Evolutionary conservation across 64 coral and sea anemone genomes (phyloP).

Genomic region (Hydrozoanthus tunicans): DNA sequence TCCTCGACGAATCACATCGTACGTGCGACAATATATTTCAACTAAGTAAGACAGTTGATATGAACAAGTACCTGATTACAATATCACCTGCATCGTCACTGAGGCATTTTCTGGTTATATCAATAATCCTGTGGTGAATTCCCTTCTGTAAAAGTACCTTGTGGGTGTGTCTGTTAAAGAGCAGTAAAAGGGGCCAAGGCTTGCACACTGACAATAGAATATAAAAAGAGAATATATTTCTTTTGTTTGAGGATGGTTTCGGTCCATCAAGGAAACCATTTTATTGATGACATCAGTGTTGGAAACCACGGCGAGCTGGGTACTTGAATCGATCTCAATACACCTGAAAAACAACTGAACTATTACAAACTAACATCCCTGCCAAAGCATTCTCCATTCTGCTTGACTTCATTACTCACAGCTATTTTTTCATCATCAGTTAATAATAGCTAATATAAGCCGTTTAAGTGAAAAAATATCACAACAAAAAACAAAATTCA

Average conservation of each 20-base stretch:
- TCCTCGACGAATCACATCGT: too few relatives aligned
- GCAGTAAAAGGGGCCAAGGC: constrained; percentile 55
- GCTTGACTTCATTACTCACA: too few relatives aligned
- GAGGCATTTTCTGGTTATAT: constrained; percentile 50
- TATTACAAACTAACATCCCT: too few relatives aligned
- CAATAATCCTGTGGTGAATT: constrained; percentile 34
- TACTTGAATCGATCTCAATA: not conserved
- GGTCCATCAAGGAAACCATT: constrained; percentile 31
- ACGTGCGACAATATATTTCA: too few relatives aligned
- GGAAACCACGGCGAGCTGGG: not conserved
- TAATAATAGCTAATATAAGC: too few relatives aligned
- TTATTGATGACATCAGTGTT: not conserved
- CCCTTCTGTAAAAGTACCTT: constrained; percentile 22
- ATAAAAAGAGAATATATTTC: constrained; percentile 52
- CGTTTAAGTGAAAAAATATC: too few relatives aligned
- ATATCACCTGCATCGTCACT: constrained; percentile 40
- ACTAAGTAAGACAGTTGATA: not conserved
- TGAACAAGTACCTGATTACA: constrained; percentile 11
- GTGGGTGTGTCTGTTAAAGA: constrained; percentile 49
- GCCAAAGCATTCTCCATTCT: too few relatives aligned
- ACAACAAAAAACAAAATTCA: too few relatives aligned
- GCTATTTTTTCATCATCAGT: too few relatives aligned
- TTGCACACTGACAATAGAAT: constrained; percentile 63
- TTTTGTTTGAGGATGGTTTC: constrained; percentile 13
- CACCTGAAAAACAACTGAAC: not conserved